Evolutionary conservation across 2,797 vertebrate genomes (phyloP).

Genomic region (Brachymystax lenok): DNA sequence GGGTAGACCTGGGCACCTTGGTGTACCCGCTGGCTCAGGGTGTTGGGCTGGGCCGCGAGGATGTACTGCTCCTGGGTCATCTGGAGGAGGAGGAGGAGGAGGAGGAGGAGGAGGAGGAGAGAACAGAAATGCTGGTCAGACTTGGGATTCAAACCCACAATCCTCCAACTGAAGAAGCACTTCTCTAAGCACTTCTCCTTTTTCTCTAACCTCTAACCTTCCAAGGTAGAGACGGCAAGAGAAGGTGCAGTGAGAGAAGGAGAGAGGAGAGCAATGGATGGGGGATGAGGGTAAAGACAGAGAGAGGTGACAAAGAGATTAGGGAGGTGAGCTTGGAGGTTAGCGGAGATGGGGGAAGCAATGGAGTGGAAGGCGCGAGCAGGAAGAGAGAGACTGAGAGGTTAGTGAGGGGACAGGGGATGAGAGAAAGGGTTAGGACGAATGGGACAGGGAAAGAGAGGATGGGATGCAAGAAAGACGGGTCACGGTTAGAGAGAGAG

Average conservation of each 20-base stretch:
- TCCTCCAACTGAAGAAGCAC: background rate
- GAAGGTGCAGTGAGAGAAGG: background rate
- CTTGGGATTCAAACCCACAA: background rate
- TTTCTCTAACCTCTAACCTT: background rate
- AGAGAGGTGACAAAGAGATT: background rate
- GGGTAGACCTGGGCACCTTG: slow-evolving; percentile 83
- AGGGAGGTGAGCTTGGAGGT: background rate
- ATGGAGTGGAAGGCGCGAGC: background rate
- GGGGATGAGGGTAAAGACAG: background rate
- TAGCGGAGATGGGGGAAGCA: background rate
- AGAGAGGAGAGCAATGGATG: background rate
- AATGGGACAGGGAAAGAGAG: background rate
- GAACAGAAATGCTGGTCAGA: background rate
- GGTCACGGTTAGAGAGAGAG: no score
- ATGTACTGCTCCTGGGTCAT: slow-evolving; percentile 99
- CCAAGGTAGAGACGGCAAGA: background rate
- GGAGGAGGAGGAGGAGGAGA: slow-evolving; percentile 44
- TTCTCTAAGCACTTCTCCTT: no score
- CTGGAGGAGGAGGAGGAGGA: slow-evolving; percentile 69
- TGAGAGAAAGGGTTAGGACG: background rate
- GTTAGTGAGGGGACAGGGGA: background rate
- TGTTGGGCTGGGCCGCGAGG: slow-evolving; percentile 91
- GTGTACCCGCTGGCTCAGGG: slow-evolving; percentile 38
- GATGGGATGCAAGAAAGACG: no score
- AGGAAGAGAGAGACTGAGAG: background rate